phyloP scores from a whole-genome alignment of 2,797 vertebrate genomes.

The Denticeps clupeoides region DNA sequence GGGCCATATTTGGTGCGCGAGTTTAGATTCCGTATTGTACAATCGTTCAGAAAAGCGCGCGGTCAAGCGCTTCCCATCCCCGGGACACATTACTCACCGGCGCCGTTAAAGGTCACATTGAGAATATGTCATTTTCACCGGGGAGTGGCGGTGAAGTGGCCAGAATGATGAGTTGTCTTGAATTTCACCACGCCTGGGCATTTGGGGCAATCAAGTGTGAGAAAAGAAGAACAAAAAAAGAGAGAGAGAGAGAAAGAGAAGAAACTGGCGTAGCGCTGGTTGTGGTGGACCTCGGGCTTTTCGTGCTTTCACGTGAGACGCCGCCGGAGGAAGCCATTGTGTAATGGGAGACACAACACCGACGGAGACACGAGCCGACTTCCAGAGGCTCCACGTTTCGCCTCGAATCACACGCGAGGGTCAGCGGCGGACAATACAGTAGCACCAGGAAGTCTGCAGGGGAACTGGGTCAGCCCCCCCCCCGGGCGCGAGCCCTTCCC shows the following conservation, averaged over 20 bases:
- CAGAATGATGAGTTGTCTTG: no score
- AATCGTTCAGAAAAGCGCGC: not conserved
- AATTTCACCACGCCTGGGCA: no score
- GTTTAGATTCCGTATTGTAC: not conserved
- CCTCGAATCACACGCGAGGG: slow-evolving; percentile 19
- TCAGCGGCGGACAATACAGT: slow-evolving; percentile 25
- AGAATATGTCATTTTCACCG: not conserved
- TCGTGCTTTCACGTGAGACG: no score
- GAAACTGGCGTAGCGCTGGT: not conserved
- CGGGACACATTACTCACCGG: not conserved
- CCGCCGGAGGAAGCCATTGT: slow-evolving; percentile 6
- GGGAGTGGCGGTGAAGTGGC: not conserved
- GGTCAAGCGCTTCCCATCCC: not conserved
- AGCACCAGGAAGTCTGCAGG: slow-evolving; percentile 23
- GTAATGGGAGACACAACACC: slow-evolving; percentile 10
- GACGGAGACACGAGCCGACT: slow-evolving; percentile 10
- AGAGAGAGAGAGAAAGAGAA: not conserved
- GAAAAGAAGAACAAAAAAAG: not conserved
- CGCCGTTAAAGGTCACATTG: not conserved
- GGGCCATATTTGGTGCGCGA: not conserved
- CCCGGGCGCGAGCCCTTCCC: not conserved
- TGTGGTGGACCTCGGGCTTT: no score
- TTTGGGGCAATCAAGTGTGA: no score
- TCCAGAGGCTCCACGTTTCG: slow-evolving; percentile 7
- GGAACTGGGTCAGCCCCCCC: slow-evolving; percentile 9